Percentiles rank a stretch among this genome's conserved stretches.
phyloP scores from a whole-genome alignment of 2,113 vertebrate genomes.

The Odocoileus hemionus region DNA sequence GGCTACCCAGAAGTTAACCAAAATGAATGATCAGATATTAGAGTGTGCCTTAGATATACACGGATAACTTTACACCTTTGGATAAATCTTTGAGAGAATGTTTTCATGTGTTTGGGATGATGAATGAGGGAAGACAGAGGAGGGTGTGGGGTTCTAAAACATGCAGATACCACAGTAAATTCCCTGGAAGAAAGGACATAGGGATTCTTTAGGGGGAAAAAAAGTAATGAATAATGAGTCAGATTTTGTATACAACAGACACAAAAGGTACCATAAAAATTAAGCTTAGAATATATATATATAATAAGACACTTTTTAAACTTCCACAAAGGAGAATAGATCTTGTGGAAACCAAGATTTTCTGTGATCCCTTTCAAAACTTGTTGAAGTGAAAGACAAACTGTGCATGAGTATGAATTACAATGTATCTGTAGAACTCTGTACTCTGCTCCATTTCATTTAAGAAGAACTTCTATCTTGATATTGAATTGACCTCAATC shows the following conservation, averaged over 20 bases:
- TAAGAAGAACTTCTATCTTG: constrained; percentile 44
- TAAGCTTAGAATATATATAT: constrained; percentile 37
- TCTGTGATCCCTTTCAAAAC: constrained; percentile 61
- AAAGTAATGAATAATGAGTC: neutral
- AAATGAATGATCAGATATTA: neutral
- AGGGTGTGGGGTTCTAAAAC: neutral
- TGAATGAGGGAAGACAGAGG: neutral
- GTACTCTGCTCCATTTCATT: constrained; percentile 63
- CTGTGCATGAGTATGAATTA: constrained; percentile 69
- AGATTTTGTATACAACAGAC: neutral
- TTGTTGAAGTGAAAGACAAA: constrained; percentile 67
- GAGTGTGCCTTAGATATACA: neutral
- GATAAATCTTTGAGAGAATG: neutral
- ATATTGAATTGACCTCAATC: constrained; percentile 47
- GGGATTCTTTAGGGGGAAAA: neutral
- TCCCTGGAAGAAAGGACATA: neutral
- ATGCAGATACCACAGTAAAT: neutral
- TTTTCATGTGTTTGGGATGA: neutral
- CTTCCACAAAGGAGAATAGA: constrained; percentile 49
- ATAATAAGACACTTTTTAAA: constrained; percentile 53
- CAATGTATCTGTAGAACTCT: constrained; percentile 49
- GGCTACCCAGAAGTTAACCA: neutral
- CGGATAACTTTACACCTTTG: neutral
- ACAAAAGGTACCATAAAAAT: constrained; percentile 32
- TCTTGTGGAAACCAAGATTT: constrained; percentile 52